A percentile compares a stretch with the other conserved stretches of the same genome.
phyloP scores from a whole-genome alignment of 2,888 invertebrate species.

The Athetis lepigone region DNA sequence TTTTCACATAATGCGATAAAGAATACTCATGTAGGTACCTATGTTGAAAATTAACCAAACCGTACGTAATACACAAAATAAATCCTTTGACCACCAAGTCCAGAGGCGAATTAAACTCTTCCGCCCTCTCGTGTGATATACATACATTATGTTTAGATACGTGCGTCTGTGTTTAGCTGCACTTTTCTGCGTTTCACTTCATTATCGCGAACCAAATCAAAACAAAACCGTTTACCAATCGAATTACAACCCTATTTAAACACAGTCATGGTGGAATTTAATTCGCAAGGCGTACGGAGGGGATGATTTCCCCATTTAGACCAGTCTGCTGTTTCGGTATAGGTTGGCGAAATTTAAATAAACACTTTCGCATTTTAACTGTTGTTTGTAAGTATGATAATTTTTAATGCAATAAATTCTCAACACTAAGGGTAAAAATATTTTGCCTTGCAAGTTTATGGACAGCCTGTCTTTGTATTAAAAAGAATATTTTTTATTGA shows the following conservation, averaged over 20 bases:
- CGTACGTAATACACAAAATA: not conserved
- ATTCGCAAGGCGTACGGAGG: slow-evolving; percentile 54
- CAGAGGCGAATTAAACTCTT: slow-evolving; percentile 23
- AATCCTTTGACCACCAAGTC: not conserved
- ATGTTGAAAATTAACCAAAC: too few relatives aligned
- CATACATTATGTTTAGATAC: too few relatives aligned
- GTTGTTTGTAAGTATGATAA: slow-evolving; percentile 20
- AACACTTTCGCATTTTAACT: slow-evolving; percentile 66
- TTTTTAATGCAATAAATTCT: not conserved
- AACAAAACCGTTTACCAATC: slow-evolving; percentile 44
- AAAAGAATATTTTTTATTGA: not conserved
- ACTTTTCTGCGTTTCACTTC: slow-evolving; percentile 66
- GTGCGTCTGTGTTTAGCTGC: slow-evolving; percentile 42
- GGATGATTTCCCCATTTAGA: slow-evolving; percentile 78
- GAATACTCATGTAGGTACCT: too few relatives aligned
- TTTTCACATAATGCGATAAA: too few relatives aligned
- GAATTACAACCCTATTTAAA: slow-evolving; percentile 34
- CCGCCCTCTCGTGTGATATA: slow-evolving; percentile 13
- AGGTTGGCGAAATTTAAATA: slow-evolving; percentile 78
- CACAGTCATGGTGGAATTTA: not conserved
- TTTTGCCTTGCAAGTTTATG: too few relatives aligned
- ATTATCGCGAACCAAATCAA: slow-evolving; percentile 67
- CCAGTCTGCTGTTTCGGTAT: slow-evolving; percentile 69
- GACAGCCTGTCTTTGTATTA: too few relatives aligned
- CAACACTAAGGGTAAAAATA: not conserved